Conservation (phyloP, 2,113 vertebrate genomes). For the Suncus etruscus region DNA sequence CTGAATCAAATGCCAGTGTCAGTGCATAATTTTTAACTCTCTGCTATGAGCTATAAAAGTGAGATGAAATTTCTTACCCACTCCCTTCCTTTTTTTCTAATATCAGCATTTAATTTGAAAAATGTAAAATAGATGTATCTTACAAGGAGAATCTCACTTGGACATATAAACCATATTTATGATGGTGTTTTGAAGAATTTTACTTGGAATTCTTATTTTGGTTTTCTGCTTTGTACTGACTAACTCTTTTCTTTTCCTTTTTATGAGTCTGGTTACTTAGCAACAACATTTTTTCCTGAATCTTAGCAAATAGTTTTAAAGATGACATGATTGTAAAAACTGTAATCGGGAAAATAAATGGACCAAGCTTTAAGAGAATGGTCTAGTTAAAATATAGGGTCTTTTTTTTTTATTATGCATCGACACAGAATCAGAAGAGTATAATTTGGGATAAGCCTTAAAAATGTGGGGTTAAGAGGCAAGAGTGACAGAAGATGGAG, state of each 20-base stretch:
- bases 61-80: background rate
- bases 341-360: slow-evolving; percentile 58
- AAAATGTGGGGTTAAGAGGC: background rate
- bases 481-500: too few species aligned
- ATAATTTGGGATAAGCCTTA: background rate
- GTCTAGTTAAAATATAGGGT: background rate
- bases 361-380: slow-evolving; percentile 12
- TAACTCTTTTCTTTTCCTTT: slow-evolving; percentile 60
- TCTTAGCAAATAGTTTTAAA: slow-evolving; percentile 65
- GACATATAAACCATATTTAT: background rate
- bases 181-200: background rate
- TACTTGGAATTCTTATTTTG: slow-evolving; percentile 68
- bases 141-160: slow-evolving; percentile 49
- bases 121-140: slow-evolving; percentile 22
- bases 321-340: slow-evolving; percentile 47
- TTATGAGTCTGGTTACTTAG: slow-evolving; percentile 68
- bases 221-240: slow-evolving; percentile 33
- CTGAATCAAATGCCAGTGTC: background rate
- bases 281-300: slow-evolving; percentile 52
- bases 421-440: background rate
- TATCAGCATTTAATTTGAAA: slow-evolving; percentile 47
- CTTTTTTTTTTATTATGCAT: background rate
- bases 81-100: background rate
- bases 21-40: background rate
- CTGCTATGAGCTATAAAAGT: background rate